Evolutionary conservation across 2,797 vertebrate species (phyloP), one percentile per base, ranked within the genome.

Genomic region (Telmatherina bonti): DNA sequence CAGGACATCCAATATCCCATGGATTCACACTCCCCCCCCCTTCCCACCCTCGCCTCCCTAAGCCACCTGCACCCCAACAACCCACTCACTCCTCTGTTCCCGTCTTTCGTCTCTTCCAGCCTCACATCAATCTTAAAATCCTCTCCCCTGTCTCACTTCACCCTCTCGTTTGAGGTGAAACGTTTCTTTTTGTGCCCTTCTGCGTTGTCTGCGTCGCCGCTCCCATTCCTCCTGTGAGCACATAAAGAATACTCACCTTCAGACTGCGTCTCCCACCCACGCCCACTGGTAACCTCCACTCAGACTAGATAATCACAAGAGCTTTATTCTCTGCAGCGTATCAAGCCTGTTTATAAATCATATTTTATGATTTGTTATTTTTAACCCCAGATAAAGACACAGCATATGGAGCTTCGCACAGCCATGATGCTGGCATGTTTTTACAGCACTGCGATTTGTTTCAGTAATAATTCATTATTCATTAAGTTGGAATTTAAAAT

Each of bases 1-100:
- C 93, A 93, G 88, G 82, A 89, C 91, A 91, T 93, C 94, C 91
- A 91, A 94, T 94, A 94, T 92, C 84, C 87, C 90, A 89, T 90
- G 85, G 90, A 93, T 93, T 92, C 89, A 85, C 87, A 85, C 89
- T 90, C 88, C 76, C 69, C 67, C 70, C 79, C 66, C 58, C 62
- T 8, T n/a, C n/a, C n/a, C n/a, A n/a, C n/a, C n/a, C n/a, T n/a
- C n/a, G n/a, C 22, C 49, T 45, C 82, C 84, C 80, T 73, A 55
- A 80, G 77, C 80, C 10, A 57, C 79, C 77, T 70, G 72, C 74
- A 79, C 61, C 66, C 53, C 38, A 16, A 53, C 68, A 55, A 65
- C 70, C 77, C 80, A 65, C 81, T 67, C 70, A 54, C 84, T 73
- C 79, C 72, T 69, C 72, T 8, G 3, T 72, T 74, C 47, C 36